Evolutionary conservation across 1,140 invertebrate species (phyloP), one percentile per base, ranked within the genome.

Genomic region (Drosophila kikkawai): DNA sequence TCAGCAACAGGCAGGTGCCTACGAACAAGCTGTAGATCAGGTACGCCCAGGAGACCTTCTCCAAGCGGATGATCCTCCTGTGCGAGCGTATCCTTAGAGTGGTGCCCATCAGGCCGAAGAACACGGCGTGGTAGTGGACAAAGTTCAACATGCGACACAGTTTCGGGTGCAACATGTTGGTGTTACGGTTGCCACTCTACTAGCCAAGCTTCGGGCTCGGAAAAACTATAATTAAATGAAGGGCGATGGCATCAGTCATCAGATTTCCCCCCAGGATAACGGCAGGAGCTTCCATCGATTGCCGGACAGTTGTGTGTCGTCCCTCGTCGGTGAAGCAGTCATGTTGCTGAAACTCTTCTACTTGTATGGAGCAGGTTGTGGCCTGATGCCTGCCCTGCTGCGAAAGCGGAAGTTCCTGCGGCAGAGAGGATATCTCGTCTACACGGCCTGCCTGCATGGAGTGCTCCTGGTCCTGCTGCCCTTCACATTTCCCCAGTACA

Each of bases 101-200:
- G 0, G 80, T 63, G 1, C 77, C 73, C 84, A 87, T 47, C 47
- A 87, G 36, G 2, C 65, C 84, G 19, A 34, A 85, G 41, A 53
- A 6, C 12, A 79, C 61, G 47, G 76, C 15, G 8, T 80, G 69
- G 56, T 51, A 75, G 29, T 87, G 88, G 22, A 57, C 50, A 13
- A 79, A 8, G 8, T 29, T 65, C 34, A 87, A 8, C n/a, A 57
- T 48, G 17, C 59, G 17, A 19, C 53, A 11, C 29, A 86, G 29
- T 45, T 75, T 69, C 3, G 60, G 60, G 22, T 80, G 76, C 76
- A 82, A 76, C 83, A 86, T 86, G 68, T 48, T 75, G 36, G 15
- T 11, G 13, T 26, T 17, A 29, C 15, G 39, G 45, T 17, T 8
- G 29, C 7, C 36, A 7, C 17, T 19, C 34, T 13, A 47, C 63